Conservation (phyloP, 1,140 invertebrate species). For the Mamestra configurata region DNA sequence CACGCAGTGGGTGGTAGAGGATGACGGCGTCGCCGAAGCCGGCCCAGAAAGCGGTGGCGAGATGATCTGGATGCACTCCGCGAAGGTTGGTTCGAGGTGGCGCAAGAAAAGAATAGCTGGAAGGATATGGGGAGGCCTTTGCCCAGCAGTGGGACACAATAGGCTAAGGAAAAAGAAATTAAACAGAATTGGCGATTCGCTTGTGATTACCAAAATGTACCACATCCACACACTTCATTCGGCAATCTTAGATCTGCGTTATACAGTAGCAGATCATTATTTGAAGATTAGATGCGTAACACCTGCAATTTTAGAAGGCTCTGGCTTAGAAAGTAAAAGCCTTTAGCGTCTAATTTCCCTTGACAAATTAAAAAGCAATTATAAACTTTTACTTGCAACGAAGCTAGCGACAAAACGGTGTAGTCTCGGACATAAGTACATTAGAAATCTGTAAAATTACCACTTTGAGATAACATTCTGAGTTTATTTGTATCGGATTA, state of each 20-base stretch:
- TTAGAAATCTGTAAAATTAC: not conserved
- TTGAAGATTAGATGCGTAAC: not conserved
- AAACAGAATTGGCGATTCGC: too few relatives aligned
- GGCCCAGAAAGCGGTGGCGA: too few relatives aligned
- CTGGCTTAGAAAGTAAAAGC: not conserved
- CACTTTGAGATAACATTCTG: not conserved
- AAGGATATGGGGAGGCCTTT: too few relatives aligned
- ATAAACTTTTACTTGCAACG: conserved; percentile 19
- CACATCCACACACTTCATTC: not conserved
- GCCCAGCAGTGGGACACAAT: too few relatives aligned
- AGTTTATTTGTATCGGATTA: not conserved
- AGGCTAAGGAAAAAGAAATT: too few relatives aligned
- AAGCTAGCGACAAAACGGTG: not conserved
- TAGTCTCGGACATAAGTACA: not conserved
- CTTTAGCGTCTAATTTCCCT: conserved; percentile 1
- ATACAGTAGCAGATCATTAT: not conserved
- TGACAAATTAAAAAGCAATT: conserved; percentile 1
- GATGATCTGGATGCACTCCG: too few relatives aligned
- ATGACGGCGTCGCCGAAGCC: too few relatives aligned
- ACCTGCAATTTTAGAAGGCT: not conserved
- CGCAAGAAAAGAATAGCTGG: too few relatives aligned
- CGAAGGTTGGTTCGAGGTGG: too few relatives aligned
- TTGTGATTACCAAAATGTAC: not conserved
- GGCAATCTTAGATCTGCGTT: not conserved
- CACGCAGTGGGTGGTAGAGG: too few relatives aligned